phyloP scores from a whole-genome alignment of 2,797 vertebrate species.

The Cossypha caffra region DNA sequence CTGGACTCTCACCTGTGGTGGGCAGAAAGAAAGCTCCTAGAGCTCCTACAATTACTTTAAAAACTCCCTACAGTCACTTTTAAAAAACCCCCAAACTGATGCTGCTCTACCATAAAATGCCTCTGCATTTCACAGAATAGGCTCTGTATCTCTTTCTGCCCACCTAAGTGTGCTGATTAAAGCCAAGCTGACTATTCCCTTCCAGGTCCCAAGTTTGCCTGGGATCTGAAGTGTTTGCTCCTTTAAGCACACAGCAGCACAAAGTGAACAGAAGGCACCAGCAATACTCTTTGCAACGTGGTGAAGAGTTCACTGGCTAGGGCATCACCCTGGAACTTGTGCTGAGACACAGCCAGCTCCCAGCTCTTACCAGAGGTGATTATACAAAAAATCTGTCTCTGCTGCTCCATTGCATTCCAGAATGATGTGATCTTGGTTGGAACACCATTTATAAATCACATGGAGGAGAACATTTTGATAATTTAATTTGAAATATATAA shows the following conservation, averaged over 20 bases:
- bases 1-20: neutral
- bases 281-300: neutral
- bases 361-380: neutral
- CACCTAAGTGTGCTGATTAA: neutral
- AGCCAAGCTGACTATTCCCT: neutral
- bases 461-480: neutral
- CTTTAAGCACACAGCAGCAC: neutral
- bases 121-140: neutral
- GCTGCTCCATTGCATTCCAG: neutral
- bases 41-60: neutral
- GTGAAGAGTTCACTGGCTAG: neutral
- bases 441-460: neutral
- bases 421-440: neutral
- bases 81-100: fast-evolving
- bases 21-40: neutral
- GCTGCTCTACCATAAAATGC: neutral
- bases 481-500: neutral
- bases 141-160: neutral
- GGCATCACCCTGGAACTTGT: neutral
- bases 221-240: neutral
- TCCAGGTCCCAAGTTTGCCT: neutral
- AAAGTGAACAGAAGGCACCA: neutral
- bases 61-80: neutral
- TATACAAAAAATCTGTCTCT: neutral
- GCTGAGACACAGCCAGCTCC: neutral